These are phyloP conservation scores for Loriculus beryllinus DNA, from an alignment of 2,797 vertebrate species.

Conservation along the genomic window DNA sequence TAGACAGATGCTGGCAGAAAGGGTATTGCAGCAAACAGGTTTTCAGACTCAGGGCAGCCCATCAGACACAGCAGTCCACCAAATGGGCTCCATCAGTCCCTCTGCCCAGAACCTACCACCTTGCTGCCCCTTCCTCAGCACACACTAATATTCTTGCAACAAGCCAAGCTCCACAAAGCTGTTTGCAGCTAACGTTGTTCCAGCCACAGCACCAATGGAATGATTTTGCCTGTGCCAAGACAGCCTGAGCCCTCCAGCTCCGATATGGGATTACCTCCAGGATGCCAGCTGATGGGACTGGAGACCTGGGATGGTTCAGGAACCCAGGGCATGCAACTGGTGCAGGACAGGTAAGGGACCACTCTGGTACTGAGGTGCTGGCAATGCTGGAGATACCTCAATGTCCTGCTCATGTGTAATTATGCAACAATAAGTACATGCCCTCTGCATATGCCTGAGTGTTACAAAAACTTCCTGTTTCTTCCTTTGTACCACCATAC, in stretches of 20 bases:
- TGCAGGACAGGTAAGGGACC: not conserved
- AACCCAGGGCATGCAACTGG: not conserved
- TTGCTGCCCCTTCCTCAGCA: not conserved
- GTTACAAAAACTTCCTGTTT: not conserved
- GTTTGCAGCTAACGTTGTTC: not conserved
- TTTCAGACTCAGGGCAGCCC: not conserved
- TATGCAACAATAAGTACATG: not conserved
- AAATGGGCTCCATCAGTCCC: not conserved
- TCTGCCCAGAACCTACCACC: not conserved
- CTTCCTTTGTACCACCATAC: not conserved
- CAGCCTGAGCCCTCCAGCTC: not conserved
- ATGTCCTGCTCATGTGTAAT: not conserved
- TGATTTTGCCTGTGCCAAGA: not conserved
- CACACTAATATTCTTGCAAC: not conserved
- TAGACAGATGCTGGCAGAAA: not conserved
- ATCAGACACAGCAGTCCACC: not conserved
- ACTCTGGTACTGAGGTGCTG: not conserved
- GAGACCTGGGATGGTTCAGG: not conserved
- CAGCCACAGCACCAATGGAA: not conserved
- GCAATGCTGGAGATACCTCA: rapidly evolving
- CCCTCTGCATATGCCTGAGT: rapidly evolving
- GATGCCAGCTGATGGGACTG: not conserved
- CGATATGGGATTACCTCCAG: not conserved
- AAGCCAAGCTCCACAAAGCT: not conserved
- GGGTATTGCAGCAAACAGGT: not conserved